These are phyloP conservation scores for Lymantria monacha DNA, from an alignment of 2,888 invertebrate genomes.

Conservation along the genomic window DNA sequence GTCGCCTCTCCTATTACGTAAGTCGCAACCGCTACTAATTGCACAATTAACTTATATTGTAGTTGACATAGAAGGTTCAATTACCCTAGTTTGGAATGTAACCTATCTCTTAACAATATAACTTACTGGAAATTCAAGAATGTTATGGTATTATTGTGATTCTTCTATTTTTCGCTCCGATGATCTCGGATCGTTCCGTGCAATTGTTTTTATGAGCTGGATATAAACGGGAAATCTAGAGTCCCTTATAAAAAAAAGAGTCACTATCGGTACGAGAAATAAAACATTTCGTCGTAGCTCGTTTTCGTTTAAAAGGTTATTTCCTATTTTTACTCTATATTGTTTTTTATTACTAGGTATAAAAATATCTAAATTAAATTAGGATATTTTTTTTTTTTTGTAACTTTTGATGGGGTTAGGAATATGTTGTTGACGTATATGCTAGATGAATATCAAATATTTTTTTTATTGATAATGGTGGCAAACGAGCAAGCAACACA, in stretches of 20 bases:
- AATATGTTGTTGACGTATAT: too few species aligned
- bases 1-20: constrained; percentile 33
- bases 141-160: constrained; percentile 6
- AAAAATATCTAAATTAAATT: too few species aligned
- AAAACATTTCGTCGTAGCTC: too few species aligned
- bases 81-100: constrained; percentile 32
- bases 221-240: not conserved
- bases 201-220: constrained; percentile 1
- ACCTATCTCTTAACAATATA: constrained; percentile 19
- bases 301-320: too few species aligned
- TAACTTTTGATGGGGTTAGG: too few species aligned
- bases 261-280: too few species aligned
- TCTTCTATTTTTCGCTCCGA: constrained; percentile 7
- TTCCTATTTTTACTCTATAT: too few species aligned
- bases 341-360: too few species aligned
- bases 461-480: too few species aligned
- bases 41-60: constrained; percentile 46
- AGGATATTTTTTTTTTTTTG: too few species aligned
- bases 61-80: constrained; percentile 40
- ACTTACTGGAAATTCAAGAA: constrained; percentile 15
- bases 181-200: constrained; percentile 8
- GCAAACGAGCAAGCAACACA: too few species aligned
- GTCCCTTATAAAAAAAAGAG: not conserved
- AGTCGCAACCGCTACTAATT: constrained; percentile 39
- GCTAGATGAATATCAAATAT: too few species aligned